Evolutionary conservation across 2,113 vertebrate genomes (phyloP).

Genomic region (Notarius quadriscutis): DNA sequence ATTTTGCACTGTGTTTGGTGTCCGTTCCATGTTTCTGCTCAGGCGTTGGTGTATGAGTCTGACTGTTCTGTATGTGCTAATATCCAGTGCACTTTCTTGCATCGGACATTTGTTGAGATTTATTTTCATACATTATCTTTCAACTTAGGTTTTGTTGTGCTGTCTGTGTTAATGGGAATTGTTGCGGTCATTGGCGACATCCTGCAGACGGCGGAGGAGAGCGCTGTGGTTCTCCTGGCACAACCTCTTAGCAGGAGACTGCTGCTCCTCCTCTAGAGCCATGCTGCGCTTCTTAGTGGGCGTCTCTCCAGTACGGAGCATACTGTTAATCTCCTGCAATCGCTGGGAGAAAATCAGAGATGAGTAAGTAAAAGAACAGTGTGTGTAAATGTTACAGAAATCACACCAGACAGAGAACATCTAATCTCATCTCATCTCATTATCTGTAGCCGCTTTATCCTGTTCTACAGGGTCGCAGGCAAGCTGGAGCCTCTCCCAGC

Average conservation of each 20-base stretch:
- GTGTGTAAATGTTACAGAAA: neutral
- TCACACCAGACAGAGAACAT: neutral
- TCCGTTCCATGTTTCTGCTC: neutral
- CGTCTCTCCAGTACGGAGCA: constrained; percentile 90
- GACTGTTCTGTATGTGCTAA: neutral
- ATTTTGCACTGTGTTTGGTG: neutral
- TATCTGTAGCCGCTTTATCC: too few species aligned
- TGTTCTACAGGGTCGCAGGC: too few species aligned
- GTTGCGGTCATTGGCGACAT: constrained; percentile 89
- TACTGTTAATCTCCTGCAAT: constrained; percentile 91
- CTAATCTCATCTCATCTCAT: too few species aligned
- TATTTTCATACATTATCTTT: neutral
- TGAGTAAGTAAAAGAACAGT: neutral
- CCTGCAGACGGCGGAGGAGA: constrained; percentile 84
- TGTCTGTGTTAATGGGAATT: constrained; percentile 77
- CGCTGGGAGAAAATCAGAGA: constrained; percentile 67
- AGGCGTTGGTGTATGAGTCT: neutral
- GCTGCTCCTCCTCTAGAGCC: constrained; percentile 79
- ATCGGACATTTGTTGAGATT: neutral
- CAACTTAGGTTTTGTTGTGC: neutral
- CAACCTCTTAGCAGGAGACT: constrained; percentile 86
- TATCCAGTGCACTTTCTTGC: neutral
- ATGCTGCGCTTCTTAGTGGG: constrained; percentile 90
- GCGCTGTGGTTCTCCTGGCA: constrained; percentile 88
- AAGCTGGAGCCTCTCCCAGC: too few species aligned